Conservation (phyloP, 2,113 vertebrate species). For the Hystrix brachyura region DNA sequence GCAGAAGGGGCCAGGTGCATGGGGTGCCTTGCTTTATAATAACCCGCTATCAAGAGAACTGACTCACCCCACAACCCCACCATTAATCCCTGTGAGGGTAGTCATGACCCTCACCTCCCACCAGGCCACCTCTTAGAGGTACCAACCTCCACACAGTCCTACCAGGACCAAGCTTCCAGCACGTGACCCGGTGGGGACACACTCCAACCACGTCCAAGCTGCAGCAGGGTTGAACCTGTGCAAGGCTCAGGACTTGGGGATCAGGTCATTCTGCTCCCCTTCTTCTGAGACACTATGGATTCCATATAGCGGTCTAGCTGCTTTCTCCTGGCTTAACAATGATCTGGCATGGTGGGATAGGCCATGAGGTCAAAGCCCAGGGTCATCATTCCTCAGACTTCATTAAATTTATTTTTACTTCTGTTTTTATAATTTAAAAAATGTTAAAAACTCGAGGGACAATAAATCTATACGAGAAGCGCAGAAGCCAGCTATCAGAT, state of each 20-base stretch:
- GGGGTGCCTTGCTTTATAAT: background rate
- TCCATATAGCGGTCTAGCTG: background rate
- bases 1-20: background rate
- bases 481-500: background rate
- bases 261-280: rapidly evolving
- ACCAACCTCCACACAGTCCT: background rate
- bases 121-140: background rate
- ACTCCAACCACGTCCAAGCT: background rate
- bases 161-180: background rate
- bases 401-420: slow-evolving; percentile 1
- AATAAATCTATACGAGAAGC: background rate
- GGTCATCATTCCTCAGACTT: background rate
- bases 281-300: background rate
- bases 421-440: background rate
- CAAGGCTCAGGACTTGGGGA: background rate
- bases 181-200: background rate
- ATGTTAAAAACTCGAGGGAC: background rate
- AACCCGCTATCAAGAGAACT: background rate
- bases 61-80: background rate
- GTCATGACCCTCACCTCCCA: background rate
- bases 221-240: background rate
- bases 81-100: too few relatives aligned
- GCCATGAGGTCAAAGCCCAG: background rate
- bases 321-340: background rate
- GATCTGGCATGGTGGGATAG: too few relatives aligned